Base-by-base conservation (phyloP, 2,797 vertebrate species). In the Ateles fusciceps region DNA sequence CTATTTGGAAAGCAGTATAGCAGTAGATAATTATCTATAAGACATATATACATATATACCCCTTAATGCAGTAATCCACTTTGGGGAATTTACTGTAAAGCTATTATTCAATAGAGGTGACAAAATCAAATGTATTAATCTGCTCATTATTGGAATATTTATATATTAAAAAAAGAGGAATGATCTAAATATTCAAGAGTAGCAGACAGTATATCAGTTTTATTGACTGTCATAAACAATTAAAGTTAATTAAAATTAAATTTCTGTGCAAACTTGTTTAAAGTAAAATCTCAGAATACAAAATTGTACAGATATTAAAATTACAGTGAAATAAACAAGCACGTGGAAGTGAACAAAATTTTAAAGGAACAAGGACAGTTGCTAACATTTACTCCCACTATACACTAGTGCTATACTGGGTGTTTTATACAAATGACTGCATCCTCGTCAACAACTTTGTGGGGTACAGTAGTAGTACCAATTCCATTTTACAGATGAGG, bases 271-370 rank as follows among this genome's bases (percentile, higher is more conserved):
- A 91, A 74, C 22, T 7, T 91, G 30, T 85, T 92, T 81, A 93
- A 93, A 89, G 74, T 93, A 42, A 97, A 92, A 88, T 74, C 79
- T 93, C 61, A 85, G 75, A 55, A 90, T 72, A 93, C 12, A 76
- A 84, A 85, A 80, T 17, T 85, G 24, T 72, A n/a, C 12, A 83
- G 81, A 24, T 7, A 22, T 61, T 94, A 83, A 91, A 33, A 95
- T 52, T 52, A 50, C 30, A 72, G 33, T 42, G 57, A 95, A 86
- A 89, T 93, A 96, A 93, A 57, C 14, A 57, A 42, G 33, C n/a
- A 46, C 22, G 22, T 85, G 21, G 12, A 85, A 42, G 17, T 24
- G 11, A 22, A 86, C 24, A 76, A 87, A 72, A 5, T 55, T 64
- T 78, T 22, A 85, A 80, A 88, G 22, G 22, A 46, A 26, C 15